Evolutionary conservation across 2,888 invertebrate species (phyloP).

Genomic region (Ceraclea dissimilis): DNA sequence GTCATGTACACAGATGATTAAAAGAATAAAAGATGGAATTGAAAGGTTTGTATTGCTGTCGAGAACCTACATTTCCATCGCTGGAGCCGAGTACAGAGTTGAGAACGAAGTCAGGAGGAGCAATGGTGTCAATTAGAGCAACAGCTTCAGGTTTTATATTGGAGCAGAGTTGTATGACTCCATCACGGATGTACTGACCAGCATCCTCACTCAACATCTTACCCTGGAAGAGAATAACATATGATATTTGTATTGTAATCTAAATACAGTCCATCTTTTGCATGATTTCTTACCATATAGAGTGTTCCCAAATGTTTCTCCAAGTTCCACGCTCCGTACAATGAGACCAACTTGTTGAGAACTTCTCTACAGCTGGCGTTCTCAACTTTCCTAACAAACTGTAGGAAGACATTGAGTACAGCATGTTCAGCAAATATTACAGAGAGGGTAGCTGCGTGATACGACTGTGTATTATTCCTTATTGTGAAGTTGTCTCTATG

Average conservation of each 20-base stretch:
- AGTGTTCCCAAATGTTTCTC: slow-evolving; percentile 63
- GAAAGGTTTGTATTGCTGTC: too few relatives aligned
- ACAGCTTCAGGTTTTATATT: slow-evolving; percentile 64
- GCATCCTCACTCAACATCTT: slow-evolving; percentile 53
- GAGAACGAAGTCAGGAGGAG: slow-evolving; percentile 83
- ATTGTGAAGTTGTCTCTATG: slow-evolving; percentile 63
- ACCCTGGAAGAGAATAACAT: slow-evolving; percentile 34
- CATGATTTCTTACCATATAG: slow-evolving; percentile 34
- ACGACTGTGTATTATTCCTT: slow-evolving; percentile 81
- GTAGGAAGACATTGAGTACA: slow-evolving; percentile 47
- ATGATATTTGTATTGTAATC: too few relatives aligned
- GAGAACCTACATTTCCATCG: slow-evolving; percentile 84
- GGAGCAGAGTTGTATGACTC: slow-evolving; percentile 56
- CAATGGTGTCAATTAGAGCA: slow-evolving; percentile 70
- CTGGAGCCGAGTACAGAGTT: slow-evolving; percentile 79
- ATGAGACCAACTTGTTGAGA: slow-evolving; percentile 51
- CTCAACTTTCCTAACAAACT: slow-evolving; percentile 36
- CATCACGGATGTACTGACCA: slow-evolving; percentile 57
- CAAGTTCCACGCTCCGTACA: slow-evolving; percentile 57
- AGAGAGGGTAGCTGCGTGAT: slow-evolving; percentile 68
- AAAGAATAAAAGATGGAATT: too few relatives aligned
- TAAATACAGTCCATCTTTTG: too few relatives aligned
- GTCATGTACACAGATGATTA: too few relatives aligned
- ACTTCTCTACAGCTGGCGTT: slow-evolving; percentile 47
- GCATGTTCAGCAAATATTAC: slow-evolving; percentile 72